Percentiles rank a stretch among this genome's conserved stretches.
Evolutionary conservation across 2,888 invertebrate genomes (phyloP).

Genomic region (Nebria salina): DNA sequence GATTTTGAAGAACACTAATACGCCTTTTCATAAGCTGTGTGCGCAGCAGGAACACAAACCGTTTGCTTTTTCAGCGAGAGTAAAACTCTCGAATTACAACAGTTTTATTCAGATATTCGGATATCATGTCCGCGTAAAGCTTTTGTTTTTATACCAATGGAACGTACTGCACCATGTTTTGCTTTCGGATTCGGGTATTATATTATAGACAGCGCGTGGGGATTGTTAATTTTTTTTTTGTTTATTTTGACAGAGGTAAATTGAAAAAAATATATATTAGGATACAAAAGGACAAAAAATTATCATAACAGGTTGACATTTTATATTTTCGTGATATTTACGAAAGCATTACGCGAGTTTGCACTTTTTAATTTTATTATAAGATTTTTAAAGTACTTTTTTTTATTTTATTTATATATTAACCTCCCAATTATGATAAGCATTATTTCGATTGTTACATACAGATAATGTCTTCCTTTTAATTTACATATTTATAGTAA

Average conservation of each 20-base stretch:
- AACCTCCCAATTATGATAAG: not conserved
- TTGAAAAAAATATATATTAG: not conserved
- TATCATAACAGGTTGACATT: not conserved
- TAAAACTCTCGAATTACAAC: slow-evolving; percentile 23
- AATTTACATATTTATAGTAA: no score
- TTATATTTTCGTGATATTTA: not conserved
- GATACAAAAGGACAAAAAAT: not conserved
- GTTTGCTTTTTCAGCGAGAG: slow-evolving; percentile 3
- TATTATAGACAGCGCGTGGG: slow-evolving; percentile 1
- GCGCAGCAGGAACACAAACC: slow-evolving; percentile 11
- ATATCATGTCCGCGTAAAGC: slow-evolving; percentile 11
- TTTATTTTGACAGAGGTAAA: not conserved
- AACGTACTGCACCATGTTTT: not conserved
- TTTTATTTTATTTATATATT: no score
- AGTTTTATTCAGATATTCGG: slow-evolving; percentile 29
- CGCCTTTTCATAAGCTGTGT: slow-evolving; percentile 38
- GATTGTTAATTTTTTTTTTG: not conserved
- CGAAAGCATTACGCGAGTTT: no score
- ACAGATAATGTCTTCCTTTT: no score
- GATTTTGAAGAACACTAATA: slow-evolving; percentile 40
- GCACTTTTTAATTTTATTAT: not conserved
- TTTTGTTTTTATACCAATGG: slow-evolving; percentile 13
- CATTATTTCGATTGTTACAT: not conserved
- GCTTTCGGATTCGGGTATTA: not conserved
- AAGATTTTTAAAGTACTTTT: not conserved